Conservation (phyloP, 2,797 vertebrate species). For the Chelon labrosus region DNA sequence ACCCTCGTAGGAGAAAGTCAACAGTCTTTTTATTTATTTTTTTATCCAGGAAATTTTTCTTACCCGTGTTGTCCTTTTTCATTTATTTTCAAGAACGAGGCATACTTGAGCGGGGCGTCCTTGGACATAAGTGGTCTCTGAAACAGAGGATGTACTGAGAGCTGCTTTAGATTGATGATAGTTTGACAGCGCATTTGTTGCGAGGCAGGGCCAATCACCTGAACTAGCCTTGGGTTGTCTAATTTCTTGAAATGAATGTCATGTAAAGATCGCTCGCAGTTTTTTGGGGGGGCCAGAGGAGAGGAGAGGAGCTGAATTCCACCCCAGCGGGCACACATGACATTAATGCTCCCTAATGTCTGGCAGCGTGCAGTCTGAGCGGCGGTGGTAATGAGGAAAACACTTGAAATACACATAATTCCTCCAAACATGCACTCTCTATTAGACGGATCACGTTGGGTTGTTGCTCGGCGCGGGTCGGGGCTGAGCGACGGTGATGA, state of each 20-base stretch:
- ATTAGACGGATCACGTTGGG: constrained; percentile 57
- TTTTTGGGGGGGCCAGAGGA: not conserved
- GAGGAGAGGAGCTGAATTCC: constrained; percentile 53
- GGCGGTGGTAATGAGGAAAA: constrained; percentile 64
- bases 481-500: constrained; percentile 28
- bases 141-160: constrained; percentile 12
- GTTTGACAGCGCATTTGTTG: constrained; percentile 22
- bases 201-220: constrained; percentile 22
- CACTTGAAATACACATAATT: constrained; percentile 65
- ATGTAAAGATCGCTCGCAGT: constrained; percentile 35
- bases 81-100: constrained; percentile 25
- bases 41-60: constrained; percentile 20
- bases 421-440: constrained; percentile 51
- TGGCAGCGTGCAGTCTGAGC: constrained; percentile 45
- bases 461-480: constrained; percentile 48
- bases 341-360: constrained; percentile 74
- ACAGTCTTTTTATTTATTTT: constrained; percentile 26
- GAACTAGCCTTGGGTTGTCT: constrained; percentile 32
- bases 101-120: constrained; percentile 20
- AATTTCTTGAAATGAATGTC: constrained; percentile 51
- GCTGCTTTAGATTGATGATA: constrained; percentile 36
- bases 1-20: constrained; percentile 57
- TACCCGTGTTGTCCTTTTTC: constrained; percentile 19
- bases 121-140: constrained; percentile 21
- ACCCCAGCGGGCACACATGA: constrained; percentile 63